Evolutionary conservation across 1,140 invertebrate species (phyloP).

Genomic region (Macrobrachium rosenbergii): DNA sequence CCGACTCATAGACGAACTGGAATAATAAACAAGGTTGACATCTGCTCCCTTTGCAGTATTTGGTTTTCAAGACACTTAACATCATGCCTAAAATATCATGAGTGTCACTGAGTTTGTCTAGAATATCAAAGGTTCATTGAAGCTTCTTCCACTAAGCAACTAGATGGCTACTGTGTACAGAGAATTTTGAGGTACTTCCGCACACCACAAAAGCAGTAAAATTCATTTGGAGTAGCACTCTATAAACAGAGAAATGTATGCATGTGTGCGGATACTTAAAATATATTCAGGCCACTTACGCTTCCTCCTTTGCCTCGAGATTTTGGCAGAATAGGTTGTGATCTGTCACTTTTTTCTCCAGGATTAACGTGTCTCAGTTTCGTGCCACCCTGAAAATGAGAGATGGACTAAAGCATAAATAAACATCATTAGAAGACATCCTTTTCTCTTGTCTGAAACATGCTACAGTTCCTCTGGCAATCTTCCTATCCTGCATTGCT

Average conservation of each 20-base stretch:
- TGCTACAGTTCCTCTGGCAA: no score
- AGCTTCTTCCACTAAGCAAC: not conserved
- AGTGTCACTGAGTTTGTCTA: not conserved
- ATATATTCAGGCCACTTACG: conserved; percentile 18
- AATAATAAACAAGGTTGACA: conserved; percentile 66
- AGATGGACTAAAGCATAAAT: no score
- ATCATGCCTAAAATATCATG: not conserved
- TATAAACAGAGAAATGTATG: conserved; percentile 3
- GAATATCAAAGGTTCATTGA: not conserved
- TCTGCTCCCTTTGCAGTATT: no score
- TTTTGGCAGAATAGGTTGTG: conserved; percentile 55
- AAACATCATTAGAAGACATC: not conserved
- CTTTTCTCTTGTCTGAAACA: no score
- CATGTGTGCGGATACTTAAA: not conserved
- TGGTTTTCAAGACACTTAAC: no score
- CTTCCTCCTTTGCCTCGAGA: conserved; percentile 61
- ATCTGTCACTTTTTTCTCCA: conserved; percentile 59
- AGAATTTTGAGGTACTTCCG: not conserved
- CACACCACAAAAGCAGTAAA: not conserved
- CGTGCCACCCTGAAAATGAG: conserved; percentile 42
- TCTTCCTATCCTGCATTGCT: no score
- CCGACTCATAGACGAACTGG: conserved; percentile 90
- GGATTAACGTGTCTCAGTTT: conserved; percentile 45
- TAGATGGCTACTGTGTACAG: conserved; percentile 26
- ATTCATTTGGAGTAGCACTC: no score